Base-by-base conservation (phyloP, 2,888 invertebrate genomes). In the Minunthozetes semirufus region DNA sequence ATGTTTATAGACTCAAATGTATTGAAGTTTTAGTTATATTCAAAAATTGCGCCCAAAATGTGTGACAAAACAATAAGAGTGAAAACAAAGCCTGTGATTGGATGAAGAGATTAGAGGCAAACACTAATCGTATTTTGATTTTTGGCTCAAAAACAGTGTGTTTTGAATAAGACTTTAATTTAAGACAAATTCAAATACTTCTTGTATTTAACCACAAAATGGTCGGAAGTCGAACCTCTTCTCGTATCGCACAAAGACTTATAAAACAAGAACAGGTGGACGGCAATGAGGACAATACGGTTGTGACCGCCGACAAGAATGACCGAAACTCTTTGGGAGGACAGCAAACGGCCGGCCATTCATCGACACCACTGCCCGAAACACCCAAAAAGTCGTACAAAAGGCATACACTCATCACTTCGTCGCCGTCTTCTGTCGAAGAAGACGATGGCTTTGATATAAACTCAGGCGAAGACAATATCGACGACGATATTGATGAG, bases 351-450 rank as follows among this genome's bases (percentile, higher is more conserved):
- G 27, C 29, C 13, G 13, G 15, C 15, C 61, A 61, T 2, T 27
- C 61, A 22, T 61, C 61, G 25, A 61, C 27, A 27, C 61, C 61
- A 27, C 6, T 17, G 13, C 9, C 27, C 11, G 61, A 61, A 61
- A 66, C 66, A 19, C 66, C 66, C 6, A 66, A 66, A 19, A 66
- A 38, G 38, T 61, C 27, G 27, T 61, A 27, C 15, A 25, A 38
- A 38, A 66, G 66, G n/a, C 66, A 38, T 38, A 66, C 66, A 4
- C 13, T 38, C 4, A 66, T 66, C 66, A 66, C 66, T 5, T 66
- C 66, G 33, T 66, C 66, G 33, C 66, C 66, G 2, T 66, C 66
- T 66, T 66, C 66, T n/a, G 66, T 66, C n/a, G 66, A 66, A 66
- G 66, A 66, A 19, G 66, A 66, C 38, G 66, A 66, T 11, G 38